phyloP scores from a whole-genome alignment of 1,140 invertebrate genomes.

The Andrena cerasifolii region DNA sequence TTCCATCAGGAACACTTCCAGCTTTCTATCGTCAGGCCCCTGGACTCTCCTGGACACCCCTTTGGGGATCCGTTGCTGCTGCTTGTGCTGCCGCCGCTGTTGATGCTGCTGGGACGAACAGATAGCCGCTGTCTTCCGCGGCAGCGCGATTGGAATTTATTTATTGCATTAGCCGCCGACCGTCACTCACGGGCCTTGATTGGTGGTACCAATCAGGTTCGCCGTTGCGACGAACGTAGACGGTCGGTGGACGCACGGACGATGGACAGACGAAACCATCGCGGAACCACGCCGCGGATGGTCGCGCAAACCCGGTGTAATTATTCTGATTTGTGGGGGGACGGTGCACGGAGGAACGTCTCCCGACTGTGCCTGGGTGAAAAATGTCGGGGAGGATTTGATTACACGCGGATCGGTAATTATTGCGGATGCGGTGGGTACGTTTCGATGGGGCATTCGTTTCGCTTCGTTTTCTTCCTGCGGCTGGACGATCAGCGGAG shows the following conservation, averaged over 20 bases:
- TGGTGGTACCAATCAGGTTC: slow-evolving; percentile 67
- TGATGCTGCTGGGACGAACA: slow-evolving; percentile 21
- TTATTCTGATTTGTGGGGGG: slow-evolving; percentile 58
- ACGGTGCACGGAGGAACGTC: background rate
- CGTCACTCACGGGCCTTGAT: slow-evolving; percentile 69
- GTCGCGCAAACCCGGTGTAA: slow-evolving; percentile 46
- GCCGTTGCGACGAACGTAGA: slow-evolving; percentile 42
- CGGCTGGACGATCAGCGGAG: too few species aligned
- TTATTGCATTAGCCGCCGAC: slow-evolving; percentile 73
- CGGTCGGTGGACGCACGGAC: slow-evolving; percentile 7
- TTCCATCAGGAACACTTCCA: slow-evolving; percentile 68
- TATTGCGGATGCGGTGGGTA: slow-evolving; percentile 15
- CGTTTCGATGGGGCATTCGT: slow-evolving; percentile 32
- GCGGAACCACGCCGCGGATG: slow-evolving; percentile 29
- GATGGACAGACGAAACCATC: slow-evolving; percentile 12
- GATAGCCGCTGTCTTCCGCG: slow-evolving; percentile 62
- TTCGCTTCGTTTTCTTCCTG: background rate
- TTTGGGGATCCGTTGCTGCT: background rate
- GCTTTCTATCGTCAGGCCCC: slow-evolving; percentile 65
- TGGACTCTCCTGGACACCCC: slow-evolving; percentile 47
- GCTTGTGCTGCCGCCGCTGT: background rate
- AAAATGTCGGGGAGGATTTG: slow-evolving; percentile 26
- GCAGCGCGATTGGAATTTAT: slow-evolving; percentile 74
- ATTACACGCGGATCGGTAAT: slow-evolving; percentile 50
- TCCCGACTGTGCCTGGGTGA: slow-evolving; percentile 1